Base-by-base conservation (phyloP, 1,140 invertebrate species). In the Euura saliciscinereae region DNA sequence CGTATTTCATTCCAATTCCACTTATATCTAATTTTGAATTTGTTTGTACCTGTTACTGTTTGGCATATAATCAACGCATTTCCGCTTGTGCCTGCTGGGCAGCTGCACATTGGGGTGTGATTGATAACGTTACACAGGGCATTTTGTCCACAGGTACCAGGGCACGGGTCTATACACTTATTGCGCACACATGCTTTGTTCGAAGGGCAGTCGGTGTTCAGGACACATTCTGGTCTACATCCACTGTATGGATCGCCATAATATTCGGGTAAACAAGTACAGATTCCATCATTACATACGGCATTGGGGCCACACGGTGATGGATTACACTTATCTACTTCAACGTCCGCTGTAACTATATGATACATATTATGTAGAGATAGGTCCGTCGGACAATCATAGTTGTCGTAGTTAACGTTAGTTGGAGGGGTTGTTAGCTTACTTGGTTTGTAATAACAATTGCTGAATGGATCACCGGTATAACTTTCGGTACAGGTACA, bases 401-500 rank as follows among this genome's bases (percentile, higher is more conserved):
- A 59, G 51, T 8, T 59, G 10, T 59, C 13, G 51, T 59, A 45
- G 10, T 8, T 13, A 10, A n/a, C 13, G 13, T 71, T 79, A 90
- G 87, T 44, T 77, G 79, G 78, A 70, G 80, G 81, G 13, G 13
- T 11, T 59, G 13, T 59, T 59, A 11, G 10, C 13, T 11, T 59
- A 59, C 51, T 59, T 71, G 72, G 71, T 8, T 65, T 73, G 2
- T 64, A 68, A 13, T 68, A 70, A 28, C 89, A 89, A 69, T 78
- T 79, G 46, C 73, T 80, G 65, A 86, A 88, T 42, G 87, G 85
- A 80, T 88, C 87, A 67, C 86, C 89, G 59, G 86, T 87, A 75
- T 87, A 91, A 6, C 91, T 90, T 65, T 89, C 85, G 4, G 87
- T 84, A 80, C 91, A 92, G n/a, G 85, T 86, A 75, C 91, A 92